Percentiles rank a stretch among this genome's conserved stretches.
These are phyloP conservation scores for Phymanthus crucifer DNA, from an alignment of 92 coral and sea anemone genomes.

Conservation along the genomic window DNA sequence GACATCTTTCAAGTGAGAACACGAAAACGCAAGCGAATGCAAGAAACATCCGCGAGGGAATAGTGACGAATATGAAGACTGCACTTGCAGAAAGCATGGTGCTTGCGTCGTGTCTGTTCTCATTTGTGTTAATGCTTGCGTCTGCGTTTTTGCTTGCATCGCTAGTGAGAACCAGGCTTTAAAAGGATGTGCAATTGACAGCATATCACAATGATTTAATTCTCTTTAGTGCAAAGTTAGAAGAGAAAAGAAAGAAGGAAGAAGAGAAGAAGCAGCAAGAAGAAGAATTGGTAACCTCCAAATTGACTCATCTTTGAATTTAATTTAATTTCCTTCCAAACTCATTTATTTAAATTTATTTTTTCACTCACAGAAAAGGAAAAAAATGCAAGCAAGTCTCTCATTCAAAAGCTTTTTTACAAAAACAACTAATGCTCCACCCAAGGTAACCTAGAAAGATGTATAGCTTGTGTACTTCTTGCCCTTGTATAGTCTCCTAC, in stretches of 20 bases:
- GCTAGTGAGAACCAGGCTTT: too few relatives aligned
- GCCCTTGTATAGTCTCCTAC: too few relatives aligned
- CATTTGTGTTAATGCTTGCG: too few relatives aligned
- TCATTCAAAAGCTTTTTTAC: slow-evolving; percentile 76
- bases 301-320: neutral
- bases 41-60: too few relatives aligned
- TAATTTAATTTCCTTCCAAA: neutral
- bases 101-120: too few relatives aligned
- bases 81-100: too few relatives aligned
- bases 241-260: slow-evolving; percentile 72
- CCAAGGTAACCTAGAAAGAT: slow-evolving; percentile 62
- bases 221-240: slow-evolving; percentile 68
- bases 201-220: neutral
- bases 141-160: too few relatives aligned
- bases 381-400: slow-evolving; percentile 64
- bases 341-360: neutral
- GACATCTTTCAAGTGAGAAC: too few relatives aligned
- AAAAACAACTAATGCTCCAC: slow-evolving; percentile 52
- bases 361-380: slow-evolving; percentile 51
- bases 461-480: too few relatives aligned
- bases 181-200: neutral
- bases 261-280: slow-evolving; percentile 86
- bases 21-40: too few relatives aligned
- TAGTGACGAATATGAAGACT: too few relatives aligned
- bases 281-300: slow-evolving; percentile 68